phyloP scores from a whole-genome alignment of 2,888 invertebrate genomes.

The Spilosoma lubricipeda region DNA sequence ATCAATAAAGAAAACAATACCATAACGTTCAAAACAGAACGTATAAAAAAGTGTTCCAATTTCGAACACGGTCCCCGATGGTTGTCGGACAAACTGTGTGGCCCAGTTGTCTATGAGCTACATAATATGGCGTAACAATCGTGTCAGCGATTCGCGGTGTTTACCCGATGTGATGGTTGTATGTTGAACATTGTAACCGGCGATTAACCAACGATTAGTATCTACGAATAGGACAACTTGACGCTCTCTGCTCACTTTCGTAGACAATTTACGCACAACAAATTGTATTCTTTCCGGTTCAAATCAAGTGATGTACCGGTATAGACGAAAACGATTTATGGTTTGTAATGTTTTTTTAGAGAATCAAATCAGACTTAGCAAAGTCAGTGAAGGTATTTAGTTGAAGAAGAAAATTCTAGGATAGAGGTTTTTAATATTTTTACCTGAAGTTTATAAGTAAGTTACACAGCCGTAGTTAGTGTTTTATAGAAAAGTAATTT shows the following conservation, averaged over 20 bases:
- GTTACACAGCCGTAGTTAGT: not conserved
- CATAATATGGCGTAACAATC: constrained; percentile 58
- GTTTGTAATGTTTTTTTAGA: not conserved
- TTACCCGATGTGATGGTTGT: constrained; percentile 41
- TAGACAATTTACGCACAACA: constrained; percentile 34
- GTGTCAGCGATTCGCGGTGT: constrained; percentile 52
- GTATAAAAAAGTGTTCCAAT: constrained; percentile 33
- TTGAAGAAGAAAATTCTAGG: not conserved
- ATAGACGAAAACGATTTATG: not conserved
- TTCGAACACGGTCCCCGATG: constrained; percentile 36
- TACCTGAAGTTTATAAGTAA: not conserved
- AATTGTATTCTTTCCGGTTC: constrained; percentile 36
- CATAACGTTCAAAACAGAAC: constrained; percentile 32
- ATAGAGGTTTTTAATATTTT: not conserved
- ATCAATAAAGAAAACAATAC: constrained; percentile 31
- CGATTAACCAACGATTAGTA: constrained; percentile 43
- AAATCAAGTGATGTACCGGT: not conserved
- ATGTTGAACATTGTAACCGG: constrained; percentile 33
- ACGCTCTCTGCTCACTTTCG: constrained; percentile 28
- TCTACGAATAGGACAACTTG: constrained; percentile 39
- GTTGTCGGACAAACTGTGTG: constrained; percentile 47
- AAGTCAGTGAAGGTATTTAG: not conserved
- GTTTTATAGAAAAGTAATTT: not conserved
- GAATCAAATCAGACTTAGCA: not conserved
- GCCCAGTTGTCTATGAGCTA: constrained; percentile 51